Evolutionary conservation across 2,113 vertebrate genomes (phyloP).

Genomic region (Hippocampus abdominalis): DNA sequence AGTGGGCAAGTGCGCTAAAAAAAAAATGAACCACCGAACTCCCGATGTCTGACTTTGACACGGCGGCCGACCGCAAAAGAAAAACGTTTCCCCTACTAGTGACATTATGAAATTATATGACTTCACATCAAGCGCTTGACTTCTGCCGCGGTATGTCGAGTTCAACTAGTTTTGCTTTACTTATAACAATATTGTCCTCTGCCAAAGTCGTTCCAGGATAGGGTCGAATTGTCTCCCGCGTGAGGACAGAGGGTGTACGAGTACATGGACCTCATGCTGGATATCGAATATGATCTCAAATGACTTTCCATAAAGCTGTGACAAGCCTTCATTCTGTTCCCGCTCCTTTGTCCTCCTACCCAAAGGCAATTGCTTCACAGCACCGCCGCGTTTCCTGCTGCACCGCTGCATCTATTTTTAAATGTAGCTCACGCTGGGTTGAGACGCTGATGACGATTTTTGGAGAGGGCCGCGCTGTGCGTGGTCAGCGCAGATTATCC

Average conservation of each 20-base stretch:
- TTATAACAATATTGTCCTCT: neutral
- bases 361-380: neutral
- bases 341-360: neutral
- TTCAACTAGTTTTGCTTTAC: neutral
- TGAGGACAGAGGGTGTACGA: neutral
- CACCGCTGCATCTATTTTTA: neutral
- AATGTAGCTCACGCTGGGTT: neutral
- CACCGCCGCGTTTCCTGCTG: too few species aligned
- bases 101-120: neutral
- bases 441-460: neutral
- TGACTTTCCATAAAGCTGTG: neutral
- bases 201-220: neutral
- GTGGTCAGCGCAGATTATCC: conserved; percentile 1
- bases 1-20: neutral
- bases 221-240: neutral
- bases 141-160: too few species aligned
- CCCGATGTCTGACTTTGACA: conserved; percentile 41
- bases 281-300: neutral
- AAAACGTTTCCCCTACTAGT: neutral
- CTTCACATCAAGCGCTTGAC: neutral
- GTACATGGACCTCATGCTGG: neutral
- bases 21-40: neutral
- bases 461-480: neutral
- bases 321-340: neutral
- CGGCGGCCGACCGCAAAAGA: neutral